Conservation (phyloP, 2,888 invertebrate species). For the Auanema sp. region DNA sequence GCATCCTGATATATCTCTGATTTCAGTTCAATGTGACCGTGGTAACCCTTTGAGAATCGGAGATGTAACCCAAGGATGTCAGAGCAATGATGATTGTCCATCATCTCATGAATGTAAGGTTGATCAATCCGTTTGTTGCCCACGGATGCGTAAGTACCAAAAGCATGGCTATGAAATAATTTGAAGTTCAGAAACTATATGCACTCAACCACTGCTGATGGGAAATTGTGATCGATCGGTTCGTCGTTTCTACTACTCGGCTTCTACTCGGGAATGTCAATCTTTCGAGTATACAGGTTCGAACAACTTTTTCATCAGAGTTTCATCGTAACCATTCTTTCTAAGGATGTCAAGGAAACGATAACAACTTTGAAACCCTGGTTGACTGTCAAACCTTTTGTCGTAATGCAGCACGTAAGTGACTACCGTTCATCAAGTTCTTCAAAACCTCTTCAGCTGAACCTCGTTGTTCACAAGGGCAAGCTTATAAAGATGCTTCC, state of each 20-base stretch:
- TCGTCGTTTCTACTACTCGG: constrained; percentile 50
- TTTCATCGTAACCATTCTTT: not conserved
- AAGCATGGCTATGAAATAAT: not conserved
- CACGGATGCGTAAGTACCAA: constrained; percentile 46
- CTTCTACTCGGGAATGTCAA: constrained; percentile 51
- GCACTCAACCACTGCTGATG: constrained; percentile 51
- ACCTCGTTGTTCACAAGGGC: constrained; percentile 50
- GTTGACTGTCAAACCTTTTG: constrained; percentile 55
- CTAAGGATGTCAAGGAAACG: constrained; percentile 54
- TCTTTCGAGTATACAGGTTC: constrained; percentile 52
- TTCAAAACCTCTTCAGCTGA: constrained; percentile 31
- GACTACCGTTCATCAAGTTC: too few species aligned
- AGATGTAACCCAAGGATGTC: constrained; percentile 49
- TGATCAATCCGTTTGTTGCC: constrained; percentile 56
- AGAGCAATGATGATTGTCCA: constrained; percentile 50
- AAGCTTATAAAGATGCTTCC: constrained; percentile 48
- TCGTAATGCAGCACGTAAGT: constrained; percentile 49
- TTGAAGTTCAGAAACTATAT: constrained; percentile 48
- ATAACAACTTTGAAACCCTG: constrained; percentile 55
- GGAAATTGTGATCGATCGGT: constrained; percentile 54
- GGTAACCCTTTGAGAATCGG: constrained; percentile 52
- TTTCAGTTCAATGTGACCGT: constrained; percentile 53
- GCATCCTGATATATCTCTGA: too few species aligned
- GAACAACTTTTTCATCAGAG: too few species aligned
- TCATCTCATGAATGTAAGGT: constrained; percentile 52